phyloP scores from a whole-genome alignment of 1,140 invertebrate genomes.

The Bombus huntii region DNA sequence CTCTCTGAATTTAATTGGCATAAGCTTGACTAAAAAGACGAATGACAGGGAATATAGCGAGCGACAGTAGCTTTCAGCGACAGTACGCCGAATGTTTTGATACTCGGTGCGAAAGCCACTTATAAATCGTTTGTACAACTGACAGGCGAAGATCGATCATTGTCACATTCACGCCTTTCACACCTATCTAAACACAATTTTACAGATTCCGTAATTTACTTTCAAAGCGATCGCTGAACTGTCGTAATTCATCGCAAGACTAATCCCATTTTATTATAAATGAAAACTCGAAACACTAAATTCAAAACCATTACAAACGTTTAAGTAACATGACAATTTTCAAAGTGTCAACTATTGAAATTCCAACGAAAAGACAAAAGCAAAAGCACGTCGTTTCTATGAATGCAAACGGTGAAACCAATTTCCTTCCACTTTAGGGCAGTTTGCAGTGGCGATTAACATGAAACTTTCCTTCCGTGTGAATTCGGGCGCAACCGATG shows the following conservation, averaged over 20 bases:
- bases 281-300: too few relatives aligned
- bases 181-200: background rate
- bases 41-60: background rate
- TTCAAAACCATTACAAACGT: too few relatives aligned
- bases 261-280: background rate
- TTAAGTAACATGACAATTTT: too few relatives aligned
- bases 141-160: background rate
- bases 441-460: too few relatives aligned
- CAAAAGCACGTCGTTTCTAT: too few relatives aligned
- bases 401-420: too few relatives aligned
- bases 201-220: background rate
- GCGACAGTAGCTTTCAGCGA: background rate
- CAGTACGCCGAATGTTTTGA: constrained; percentile 12
- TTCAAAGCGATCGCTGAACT: background rate
- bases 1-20: constrained; percentile 7
- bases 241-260: background rate
- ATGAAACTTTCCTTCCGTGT: too few relatives aligned
- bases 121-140: background rate
- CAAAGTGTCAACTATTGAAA: too few relatives aligned
- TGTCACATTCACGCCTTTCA: background rate
- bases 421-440: too few relatives aligned
- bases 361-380: too few relatives aligned
- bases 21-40: background rate
- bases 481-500: too few relatives aligned
- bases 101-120: constrained; percentile 1